A percentile compares a stretch with the other conserved stretches of the same genome.
phyloP scores from a whole-genome alignment of 2,888 invertebrate genomes.

The Hirudinaria manillensis region DNA sequence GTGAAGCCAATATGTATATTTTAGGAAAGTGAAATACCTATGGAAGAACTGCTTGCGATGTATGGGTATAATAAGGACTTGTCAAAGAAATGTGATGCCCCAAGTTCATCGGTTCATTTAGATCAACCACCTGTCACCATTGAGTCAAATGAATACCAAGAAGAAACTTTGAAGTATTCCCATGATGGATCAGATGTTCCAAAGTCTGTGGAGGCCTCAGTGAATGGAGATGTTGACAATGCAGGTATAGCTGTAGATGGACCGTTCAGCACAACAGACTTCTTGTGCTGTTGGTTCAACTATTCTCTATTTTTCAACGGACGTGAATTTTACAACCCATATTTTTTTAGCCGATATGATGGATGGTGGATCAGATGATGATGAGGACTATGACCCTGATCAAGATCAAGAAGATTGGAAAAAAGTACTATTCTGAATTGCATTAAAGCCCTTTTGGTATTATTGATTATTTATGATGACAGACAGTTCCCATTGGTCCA shows the following conservation, averaged over 20 bases:
- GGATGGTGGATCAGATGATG: conserved; percentile 61
- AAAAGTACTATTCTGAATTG: conserved; percentile 58
- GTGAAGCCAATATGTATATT: neutral
- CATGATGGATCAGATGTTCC: too few species aligned
- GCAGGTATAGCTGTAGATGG: neutral
- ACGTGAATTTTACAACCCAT: neutral
- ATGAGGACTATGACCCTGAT: conserved; percentile 50
- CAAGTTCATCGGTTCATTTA: neutral
- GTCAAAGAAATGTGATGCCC: neutral
- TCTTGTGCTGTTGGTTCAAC: conserved; percentile 13
- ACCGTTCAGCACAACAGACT: conserved; percentile 43
- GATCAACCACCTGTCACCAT: neutral
- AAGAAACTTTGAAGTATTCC: neutral
- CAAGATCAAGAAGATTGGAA: conserved; percentile 62
- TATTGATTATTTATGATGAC: conserved; percentile 21
- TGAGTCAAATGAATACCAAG: neutral
- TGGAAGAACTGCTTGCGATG: conserved; percentile 82
- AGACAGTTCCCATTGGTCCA: conserved; percentile 87
- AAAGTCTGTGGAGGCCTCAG: neutral
- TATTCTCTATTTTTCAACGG: neutral
- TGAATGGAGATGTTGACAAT: neutral
- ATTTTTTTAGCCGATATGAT: conserved; percentile 31
- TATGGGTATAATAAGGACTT: conserved; percentile 64
- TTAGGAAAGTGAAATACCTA: conserved; percentile 88
- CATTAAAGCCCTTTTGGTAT: neutral